Evolutionary conservation across 1,140 invertebrate species (phyloP), one percentile per base, ranked within the genome.

Genomic region (Drosophila littoralis): DNA sequence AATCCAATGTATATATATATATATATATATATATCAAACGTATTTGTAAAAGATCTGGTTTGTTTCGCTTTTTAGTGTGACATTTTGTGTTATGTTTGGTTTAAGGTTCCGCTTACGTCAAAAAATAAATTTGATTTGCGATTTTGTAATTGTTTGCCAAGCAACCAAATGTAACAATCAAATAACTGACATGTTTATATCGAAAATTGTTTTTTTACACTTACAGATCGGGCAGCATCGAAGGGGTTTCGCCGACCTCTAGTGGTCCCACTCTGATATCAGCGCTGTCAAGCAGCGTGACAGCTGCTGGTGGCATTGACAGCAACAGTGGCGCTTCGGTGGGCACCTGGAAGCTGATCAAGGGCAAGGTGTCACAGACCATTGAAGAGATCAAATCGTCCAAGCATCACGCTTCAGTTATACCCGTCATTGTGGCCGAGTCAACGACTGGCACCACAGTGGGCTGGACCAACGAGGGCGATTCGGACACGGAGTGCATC

Each of bases 381-480:
- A 76, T 92, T 42, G 91, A 92, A 72, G 91, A 92, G 45, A 92
- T 92, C 36, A 92, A 92, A 75, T 91, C 91, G 13, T 92, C 91
- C 1, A 92, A 92, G 76, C 79, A 77, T 57, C 71, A 36, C 33
- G 2, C 48, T 1, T 7, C 74, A 12, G 45, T 55, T 7, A 75
- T 89, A 36, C 80, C 84, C 7, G 83, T 89, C 12, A 88, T 88
- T 12, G 84, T 88, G 15, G 76, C 83, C 1, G 83, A 88, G 2
- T 52, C 83, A 6, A 15, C 61, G 0, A 50, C 74, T 7, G 46
- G 32, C 0, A 13, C 46, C 2, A 28, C 72, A 1, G 72, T 65
- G 1, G 82, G 79, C 10, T 88, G 83, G 80, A 74, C 54, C 33
- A 82, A 83, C 57, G 90, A 91, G 28, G 71, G 75, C 6, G 90